These are phyloP conservation scores for Otolemur garnettii DNA, from an alignment of 2,113 vertebrate genomes.

Conservation along the genomic window DNA sequence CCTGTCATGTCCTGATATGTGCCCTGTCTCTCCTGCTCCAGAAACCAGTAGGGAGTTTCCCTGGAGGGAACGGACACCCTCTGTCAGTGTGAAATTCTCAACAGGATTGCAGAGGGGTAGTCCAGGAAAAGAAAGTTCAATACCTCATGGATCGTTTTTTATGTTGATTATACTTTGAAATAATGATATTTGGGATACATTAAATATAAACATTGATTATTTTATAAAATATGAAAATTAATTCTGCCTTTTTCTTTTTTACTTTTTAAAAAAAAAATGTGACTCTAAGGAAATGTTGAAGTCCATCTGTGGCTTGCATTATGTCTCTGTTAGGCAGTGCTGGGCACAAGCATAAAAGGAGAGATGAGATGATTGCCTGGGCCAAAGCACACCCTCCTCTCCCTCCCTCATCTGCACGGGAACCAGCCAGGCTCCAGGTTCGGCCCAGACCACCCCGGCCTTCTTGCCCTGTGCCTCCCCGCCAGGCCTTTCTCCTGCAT, in stretches of 20 bases:
- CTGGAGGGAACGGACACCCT: neutral
- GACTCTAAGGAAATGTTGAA: neutral
- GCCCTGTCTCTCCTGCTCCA: neutral
- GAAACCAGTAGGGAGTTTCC: neutral
- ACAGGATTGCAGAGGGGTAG: neutral
- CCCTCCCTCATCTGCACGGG: no score
- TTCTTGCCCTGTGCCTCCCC: no score
- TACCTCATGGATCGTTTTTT: neutral
- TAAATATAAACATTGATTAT: neutral
- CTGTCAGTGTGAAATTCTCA: neutral
- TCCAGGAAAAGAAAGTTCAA: neutral
- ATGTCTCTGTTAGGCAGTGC: no score
- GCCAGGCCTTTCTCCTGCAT: no score
- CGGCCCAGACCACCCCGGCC: no score
- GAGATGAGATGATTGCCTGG: no score
- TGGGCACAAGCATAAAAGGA: no score
- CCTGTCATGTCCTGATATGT: rapidly evolving
- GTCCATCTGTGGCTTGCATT: no score
- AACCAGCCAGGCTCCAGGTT: no score
- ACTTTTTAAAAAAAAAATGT: neutral
- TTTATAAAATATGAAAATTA: neutral
- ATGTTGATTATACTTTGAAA: neutral
- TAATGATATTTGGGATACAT: neutral
- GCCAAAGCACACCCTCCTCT: no score
- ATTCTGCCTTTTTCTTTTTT: neutral